These are phyloP conservation scores for Tragelaphus oryx DNA, from an alignment of 2,797 vertebrate genomes.

Conservation along the genomic window DNA sequence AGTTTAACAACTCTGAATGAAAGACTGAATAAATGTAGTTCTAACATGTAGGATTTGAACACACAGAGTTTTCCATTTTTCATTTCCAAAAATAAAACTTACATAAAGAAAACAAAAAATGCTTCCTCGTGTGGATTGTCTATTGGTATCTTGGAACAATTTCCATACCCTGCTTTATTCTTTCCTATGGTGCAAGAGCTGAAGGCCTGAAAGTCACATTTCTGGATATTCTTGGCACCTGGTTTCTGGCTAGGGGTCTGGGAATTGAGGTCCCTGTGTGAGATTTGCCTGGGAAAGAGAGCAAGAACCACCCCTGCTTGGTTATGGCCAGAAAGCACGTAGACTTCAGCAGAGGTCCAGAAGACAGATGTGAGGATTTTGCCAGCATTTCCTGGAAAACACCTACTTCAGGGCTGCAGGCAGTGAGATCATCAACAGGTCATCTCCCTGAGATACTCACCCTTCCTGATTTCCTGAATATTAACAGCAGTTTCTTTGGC, in stretches of 20 bases:
- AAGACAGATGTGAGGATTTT: neutral
- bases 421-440: neutral
- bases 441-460: neutral
- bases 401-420: neutral
- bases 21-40: neutral
- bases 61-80: neutral
- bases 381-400: neutral
- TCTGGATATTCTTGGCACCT: neutral
- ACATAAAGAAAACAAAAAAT: neutral
- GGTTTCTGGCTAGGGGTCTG: neutral
- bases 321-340: neutral
- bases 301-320: neutral
- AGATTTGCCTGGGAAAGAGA: neutral
- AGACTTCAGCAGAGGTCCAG: neutral
- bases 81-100: slow-evolving; percentile 13
- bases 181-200: neutral
- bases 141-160: neutral
- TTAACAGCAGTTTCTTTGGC: neutral
- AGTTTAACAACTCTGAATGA: neutral
- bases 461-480: neutral
- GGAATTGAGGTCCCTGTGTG: neutral
- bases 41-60: neutral
- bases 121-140: neutral
- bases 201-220: neutral
- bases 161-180: neutral